These are phyloP conservation scores for Mimachlamys varia DNA, from an alignment of 2,888 invertebrate species.

Conservation along the genomic window DNA sequence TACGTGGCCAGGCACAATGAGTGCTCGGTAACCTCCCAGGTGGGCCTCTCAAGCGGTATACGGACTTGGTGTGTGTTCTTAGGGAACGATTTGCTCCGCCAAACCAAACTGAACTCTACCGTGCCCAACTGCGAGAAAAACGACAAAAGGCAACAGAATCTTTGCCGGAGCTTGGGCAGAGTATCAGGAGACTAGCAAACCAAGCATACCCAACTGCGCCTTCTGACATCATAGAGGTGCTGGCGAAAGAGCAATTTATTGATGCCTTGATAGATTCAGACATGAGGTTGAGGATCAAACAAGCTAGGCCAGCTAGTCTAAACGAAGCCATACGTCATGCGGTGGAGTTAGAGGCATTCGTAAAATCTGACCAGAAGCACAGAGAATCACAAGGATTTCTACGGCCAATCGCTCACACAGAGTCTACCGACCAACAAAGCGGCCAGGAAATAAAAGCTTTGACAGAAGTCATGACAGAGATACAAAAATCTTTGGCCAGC, in stretches of 20 bases:
- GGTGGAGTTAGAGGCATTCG: slow-evolving; percentile 38
- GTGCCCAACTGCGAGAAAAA: slow-evolving; percentile 42
- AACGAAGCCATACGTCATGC: slow-evolving; percentile 42
- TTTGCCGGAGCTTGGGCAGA: slow-evolving; percentile 39
- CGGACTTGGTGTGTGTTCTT: background rate
- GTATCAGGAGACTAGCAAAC: slow-evolving; percentile 41
- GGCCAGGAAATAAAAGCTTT: background rate
- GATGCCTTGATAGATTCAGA: no score
- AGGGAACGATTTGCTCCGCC: slow-evolving; percentile 38
- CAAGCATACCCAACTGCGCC: slow-evolving; percentile 41
- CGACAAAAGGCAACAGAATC: slow-evolving; percentile 39
- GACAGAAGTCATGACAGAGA: background rate
- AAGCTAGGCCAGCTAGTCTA: slow-evolving; percentile 20
- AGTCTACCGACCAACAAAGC: background rate
- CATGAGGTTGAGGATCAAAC: slow-evolving; percentile 34
- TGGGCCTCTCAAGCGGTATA: background rate
- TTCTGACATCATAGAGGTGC: slow-evolving; percentile 28
- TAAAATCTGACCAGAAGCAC: background rate
- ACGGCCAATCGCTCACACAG: background rate
- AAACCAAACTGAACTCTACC: slow-evolving; percentile 42
- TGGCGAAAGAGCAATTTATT: slow-evolving; percentile 44
- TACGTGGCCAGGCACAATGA: slow-evolving; percentile 42
- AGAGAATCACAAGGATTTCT: slow-evolving; percentile 30
- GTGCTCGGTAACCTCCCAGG: no score
- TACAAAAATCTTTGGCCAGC: background rate